Percentiles rank a stretch among this genome's conserved stretches.
Conservation (phyloP, 2,888 invertebrate species). For the Orchestes rusci region DNA sequence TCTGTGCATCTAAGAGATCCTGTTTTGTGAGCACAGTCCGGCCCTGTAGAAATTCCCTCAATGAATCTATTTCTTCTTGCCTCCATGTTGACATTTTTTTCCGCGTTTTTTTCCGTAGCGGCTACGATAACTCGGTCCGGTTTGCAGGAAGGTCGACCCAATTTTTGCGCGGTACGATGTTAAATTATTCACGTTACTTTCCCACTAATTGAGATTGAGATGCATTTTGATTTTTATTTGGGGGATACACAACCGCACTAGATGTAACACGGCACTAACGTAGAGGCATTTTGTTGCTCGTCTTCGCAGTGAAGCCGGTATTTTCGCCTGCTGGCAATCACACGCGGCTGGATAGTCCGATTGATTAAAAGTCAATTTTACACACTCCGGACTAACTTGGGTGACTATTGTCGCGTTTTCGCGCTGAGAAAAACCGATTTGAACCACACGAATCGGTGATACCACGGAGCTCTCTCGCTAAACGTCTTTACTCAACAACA, state of each 20-base stretch:
- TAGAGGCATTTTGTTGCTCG: neutral
- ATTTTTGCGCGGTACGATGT: no score
- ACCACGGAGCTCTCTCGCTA: constrained; percentile 5
- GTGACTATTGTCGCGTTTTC: constrained; percentile 1
- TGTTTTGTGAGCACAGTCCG: neutral
- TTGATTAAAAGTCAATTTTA: no score
- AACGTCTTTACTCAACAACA: no score
- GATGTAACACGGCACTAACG: constrained; percentile 5
- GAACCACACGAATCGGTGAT: neutral
- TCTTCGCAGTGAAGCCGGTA: neutral
- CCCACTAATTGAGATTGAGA: no score
- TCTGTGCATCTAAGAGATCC: neutral
- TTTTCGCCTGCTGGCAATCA: no score
- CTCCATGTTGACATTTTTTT: constrained; percentile 1
- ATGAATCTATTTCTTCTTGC: constrained; percentile 1
- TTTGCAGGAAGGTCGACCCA: no score
- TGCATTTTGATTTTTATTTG: no score
- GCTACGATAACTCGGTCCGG: no score
- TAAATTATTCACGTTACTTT: no score
- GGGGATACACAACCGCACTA: neutral
- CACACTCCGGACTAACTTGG: neutral
- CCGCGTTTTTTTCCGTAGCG: neutral
- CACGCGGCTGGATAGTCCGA: no score
- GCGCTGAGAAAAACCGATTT: constrained; percentile 5
- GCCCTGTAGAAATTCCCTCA: constrained; percentile 2